Percentiles rank a stretch among this genome's conserved stretches.
These are phyloP conservation scores for Sinocyclocheilus grahami DNA, from an alignment of 2,113 vertebrate genomes.

Conservation along the genomic window DNA sequence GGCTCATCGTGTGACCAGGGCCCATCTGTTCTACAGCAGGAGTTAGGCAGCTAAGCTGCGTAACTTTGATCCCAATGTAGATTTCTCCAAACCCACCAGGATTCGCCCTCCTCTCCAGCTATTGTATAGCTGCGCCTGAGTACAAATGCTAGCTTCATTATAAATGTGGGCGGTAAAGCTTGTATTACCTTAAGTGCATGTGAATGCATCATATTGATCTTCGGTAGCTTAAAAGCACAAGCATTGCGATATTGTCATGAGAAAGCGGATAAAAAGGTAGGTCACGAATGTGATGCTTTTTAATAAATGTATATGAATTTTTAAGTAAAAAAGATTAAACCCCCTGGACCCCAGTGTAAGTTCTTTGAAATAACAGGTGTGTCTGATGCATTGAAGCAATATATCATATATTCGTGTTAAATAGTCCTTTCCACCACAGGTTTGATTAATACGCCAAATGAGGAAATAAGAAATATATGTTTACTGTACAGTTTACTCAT, in stretches of 20 bases:
- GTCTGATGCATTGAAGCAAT: background rate
- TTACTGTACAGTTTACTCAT: conserved; percentile 12
- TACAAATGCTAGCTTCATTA: conserved; percentile 73
- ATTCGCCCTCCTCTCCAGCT: conserved; percentile 76
- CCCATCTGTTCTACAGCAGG: conserved; percentile 80
- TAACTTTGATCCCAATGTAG: conserved; percentile 80
- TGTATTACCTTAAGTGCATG: conserved; percentile 76
- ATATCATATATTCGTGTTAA: background rate
- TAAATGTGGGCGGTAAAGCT: conserved; percentile 76
- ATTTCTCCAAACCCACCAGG: conserved; percentile 76
- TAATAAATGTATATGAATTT: conserved; percentile 4
- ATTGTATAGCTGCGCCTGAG: conserved; percentile 72
- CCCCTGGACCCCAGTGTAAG: background rate
- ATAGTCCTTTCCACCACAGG: background rate
- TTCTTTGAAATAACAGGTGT: background rate
- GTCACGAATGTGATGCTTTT: background rate
- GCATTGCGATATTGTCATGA: conserved; percentile 49
- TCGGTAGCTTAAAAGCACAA: conserved; percentile 72
- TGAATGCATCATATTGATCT: conserved; percentile 76
- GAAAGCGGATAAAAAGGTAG: conserved; percentile 27
- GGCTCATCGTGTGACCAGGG: conserved; percentile 76
- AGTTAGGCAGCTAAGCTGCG: conserved; percentile 75
- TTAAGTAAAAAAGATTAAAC: background rate
- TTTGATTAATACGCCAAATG: background rate
- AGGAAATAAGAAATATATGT: conserved; percentile 27